Evolutionary conservation across 2,888 invertebrate species (phyloP).

Genomic region (Chaitophorus viminalis): DNA sequence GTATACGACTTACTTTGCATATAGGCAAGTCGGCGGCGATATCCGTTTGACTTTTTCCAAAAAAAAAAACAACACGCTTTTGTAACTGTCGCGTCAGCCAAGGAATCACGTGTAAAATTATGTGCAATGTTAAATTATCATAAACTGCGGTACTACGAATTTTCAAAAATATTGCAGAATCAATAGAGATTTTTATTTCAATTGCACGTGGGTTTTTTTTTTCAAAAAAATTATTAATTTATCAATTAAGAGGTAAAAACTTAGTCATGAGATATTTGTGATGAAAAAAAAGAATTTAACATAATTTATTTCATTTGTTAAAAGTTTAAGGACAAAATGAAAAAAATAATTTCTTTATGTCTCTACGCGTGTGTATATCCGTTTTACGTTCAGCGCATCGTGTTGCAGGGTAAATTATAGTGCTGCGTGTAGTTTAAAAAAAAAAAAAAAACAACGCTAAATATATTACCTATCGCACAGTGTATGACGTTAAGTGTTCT

Average conservation of each 20-base stretch:
- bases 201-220: background rate
- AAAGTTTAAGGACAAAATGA: slow-evolving; percentile 13
- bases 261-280: background rate
- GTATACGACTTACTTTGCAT: background rate
- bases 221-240: background rate
- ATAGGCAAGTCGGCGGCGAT: background rate
- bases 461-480: background rate
- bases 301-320: background rate
- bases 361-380: background rate
- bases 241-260: background rate
- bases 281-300: background rate
- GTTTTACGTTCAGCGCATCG: slow-evolving; percentile 25
- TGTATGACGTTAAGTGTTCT: slow-evolving; percentile 21
- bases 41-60: background rate
- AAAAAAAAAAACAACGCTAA: background rate
- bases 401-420: slow-evolving; percentile 21
- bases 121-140: background rate
- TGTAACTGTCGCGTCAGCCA: background rate
- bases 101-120: background rate
- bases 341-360: slow-evolving; percentile 11
- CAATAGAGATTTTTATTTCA: background rate
- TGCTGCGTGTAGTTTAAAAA: background rate
- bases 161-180: background rate
- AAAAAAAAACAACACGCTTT: background rate
- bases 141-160: background rate